Evolutionary conservation across 1,140 invertebrate genomes (phyloP), one percentile per base, ranked within the genome.

Genomic region (Pogonomyrmex californicus): DNA sequence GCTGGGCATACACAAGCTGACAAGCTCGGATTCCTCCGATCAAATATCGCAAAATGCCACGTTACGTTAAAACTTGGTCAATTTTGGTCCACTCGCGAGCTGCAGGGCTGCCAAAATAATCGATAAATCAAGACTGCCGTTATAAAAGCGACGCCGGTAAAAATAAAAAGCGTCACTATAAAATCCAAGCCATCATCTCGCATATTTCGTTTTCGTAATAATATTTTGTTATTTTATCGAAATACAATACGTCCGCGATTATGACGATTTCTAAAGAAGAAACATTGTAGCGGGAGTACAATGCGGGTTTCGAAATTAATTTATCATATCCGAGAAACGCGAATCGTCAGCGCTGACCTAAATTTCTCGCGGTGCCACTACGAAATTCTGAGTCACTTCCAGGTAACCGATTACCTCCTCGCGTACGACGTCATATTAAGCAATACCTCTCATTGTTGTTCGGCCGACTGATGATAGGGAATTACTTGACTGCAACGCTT

Each of bases 391-490:
- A 87, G 70, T 88, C 41, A 85, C 73, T 73, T 79, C 82, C 76
- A 81, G 82, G 83, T 76, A 83, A 81, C 87, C 68, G 79, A 81
- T 58, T 51, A 66, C 56, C 70, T 68, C 41, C 70, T 81, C 87
- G 76, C 60, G n/a, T 41, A 88, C 58, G 65, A 86, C 58, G 75
- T 66, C 60, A 33, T 66, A 71, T 88, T 87, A 78, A 60, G 87
- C 88, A 86, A 90, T 88, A 66, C 81, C 73, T 56, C 75, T 77
- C 62, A 70, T 89, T 89, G 87, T 89, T 89, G 82, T 58, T 81
- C 87, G 87, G 87, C 62, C 63, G 76, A 70, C 62, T 86, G 87
- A 90, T 88, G 85, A 90, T 73, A 73, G 76, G 63, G 71, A 81
- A 89, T 82, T 54, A 76, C 70, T 58, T 75, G 83, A 41, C 73